Conservation (phyloP, 2,797 vertebrate species). For the Myoxocephalus aenaeus region DNA sequence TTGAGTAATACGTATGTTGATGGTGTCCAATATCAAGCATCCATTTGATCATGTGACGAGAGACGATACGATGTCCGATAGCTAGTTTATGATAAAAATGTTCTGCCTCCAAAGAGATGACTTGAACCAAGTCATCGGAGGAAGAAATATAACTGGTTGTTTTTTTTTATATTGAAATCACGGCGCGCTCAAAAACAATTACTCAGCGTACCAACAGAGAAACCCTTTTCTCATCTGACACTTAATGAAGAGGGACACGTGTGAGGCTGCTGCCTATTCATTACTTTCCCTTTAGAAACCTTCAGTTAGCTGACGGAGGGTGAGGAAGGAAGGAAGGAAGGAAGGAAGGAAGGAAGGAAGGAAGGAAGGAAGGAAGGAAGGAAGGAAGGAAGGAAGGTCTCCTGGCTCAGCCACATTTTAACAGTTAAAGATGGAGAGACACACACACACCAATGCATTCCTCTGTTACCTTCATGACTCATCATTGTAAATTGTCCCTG, state of each 20-base stretch:
- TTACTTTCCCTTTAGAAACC: conserved; percentile 27
- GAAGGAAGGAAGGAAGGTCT: background rate
- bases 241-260: conserved; percentile 35
- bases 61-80: too few relatives aligned
- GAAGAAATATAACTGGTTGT: background rate
- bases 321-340: too few relatives aligned
- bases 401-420: conserved; percentile 13
- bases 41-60: too few relatives aligned
- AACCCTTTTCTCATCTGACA: conserved; percentile 2
- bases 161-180: background rate
- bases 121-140: background rate
- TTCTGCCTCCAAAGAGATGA: background rate
- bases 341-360: too few relatives aligned
- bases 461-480: background rate
- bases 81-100: too few relatives aligned
- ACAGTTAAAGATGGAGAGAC: conserved; percentile 16
- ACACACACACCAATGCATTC: background rate
- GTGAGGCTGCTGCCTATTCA: conserved; percentile 17
- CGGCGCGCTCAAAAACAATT: conserved; percentile 5
- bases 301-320: conserved; percentile 21
- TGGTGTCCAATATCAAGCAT: too few relatives aligned
- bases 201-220: background rate
- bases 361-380: too few relatives aligned
- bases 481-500: background rate
- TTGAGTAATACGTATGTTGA: too few relatives aligned